Conservation (phyloP, 2,888 invertebrate genomes). For the Parochlus steinenii region DNA sequence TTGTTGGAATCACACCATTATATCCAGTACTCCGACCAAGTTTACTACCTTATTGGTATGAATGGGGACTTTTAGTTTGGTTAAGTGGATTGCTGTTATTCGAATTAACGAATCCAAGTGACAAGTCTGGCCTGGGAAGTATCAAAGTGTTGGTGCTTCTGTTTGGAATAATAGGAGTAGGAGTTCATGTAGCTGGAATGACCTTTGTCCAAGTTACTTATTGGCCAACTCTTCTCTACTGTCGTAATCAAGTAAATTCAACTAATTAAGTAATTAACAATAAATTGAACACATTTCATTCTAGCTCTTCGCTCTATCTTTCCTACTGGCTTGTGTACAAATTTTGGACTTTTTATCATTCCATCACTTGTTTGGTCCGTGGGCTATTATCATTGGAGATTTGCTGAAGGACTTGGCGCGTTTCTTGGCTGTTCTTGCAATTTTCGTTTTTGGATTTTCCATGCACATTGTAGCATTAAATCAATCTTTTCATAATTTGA, state of each 20-base stretch:
- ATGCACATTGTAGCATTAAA: slow-evolving; percentile 93
- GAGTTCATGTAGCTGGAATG: slow-evolving; percentile 70
- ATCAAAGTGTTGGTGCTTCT: slow-evolving; percentile 75
- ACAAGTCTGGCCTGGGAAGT: slow-evolving; percentile 92
- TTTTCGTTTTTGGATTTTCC: slow-evolving; percentile 98
- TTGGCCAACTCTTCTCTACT: slow-evolving; percentile 80
- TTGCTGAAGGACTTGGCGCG: slow-evolving; percentile 86
- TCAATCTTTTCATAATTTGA: slow-evolving; percentile 70
- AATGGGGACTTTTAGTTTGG: slow-evolving; percentile 90
- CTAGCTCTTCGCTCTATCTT: slow-evolving; percentile 88
- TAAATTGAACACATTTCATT: too few species aligned
- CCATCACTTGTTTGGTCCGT: slow-evolving; percentile 97
- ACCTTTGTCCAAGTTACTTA: slow-evolving; percentile 47
- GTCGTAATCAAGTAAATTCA: slow-evolving; percentile 94
- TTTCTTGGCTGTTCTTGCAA: slow-evolving; percentile 91
- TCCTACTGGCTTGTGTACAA: slow-evolving; percentile 92
- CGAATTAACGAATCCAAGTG: slow-evolving; percentile 94
- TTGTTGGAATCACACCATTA: slow-evolving; percentile 79
- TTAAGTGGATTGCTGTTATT: slow-evolving; percentile 86
- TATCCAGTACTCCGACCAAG: slow-evolving; percentile 64
- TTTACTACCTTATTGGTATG: slow-evolving; percentile 85
- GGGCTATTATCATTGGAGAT: slow-evolving; percentile 99
- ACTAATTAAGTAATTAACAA: too few species aligned
- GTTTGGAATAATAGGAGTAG: slow-evolving; percentile 79
- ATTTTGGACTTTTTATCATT: slow-evolving; percentile 95